Percentiles rank a stretch among this genome's conserved stretches.
Evolutionary conservation across 1,140 invertebrate genomes (phyloP).

Genomic region (Spodoptera frugiperda): DNA sequence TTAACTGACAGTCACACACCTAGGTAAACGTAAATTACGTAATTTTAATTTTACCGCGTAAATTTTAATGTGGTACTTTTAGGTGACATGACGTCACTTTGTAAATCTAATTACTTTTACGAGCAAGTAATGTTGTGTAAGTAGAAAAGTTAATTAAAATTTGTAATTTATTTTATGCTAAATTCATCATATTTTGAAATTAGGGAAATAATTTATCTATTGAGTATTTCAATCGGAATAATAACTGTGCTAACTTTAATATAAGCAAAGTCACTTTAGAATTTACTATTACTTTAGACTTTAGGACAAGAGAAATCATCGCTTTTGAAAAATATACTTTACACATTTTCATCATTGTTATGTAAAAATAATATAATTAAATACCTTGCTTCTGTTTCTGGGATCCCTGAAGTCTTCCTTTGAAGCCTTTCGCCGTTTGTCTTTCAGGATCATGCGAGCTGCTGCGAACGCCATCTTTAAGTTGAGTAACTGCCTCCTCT

Average conservation of each 20-base stretch:
- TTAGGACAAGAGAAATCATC: not conserved
- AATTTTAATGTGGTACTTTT: no score
- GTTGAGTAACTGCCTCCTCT: conserved; percentile 41
- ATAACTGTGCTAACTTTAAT: not conserved
- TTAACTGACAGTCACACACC: not conserved
- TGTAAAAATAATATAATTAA: conserved; percentile 23
- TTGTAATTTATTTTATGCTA: no score
- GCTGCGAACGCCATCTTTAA: conserved; percentile 92
- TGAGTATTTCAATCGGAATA: no score
- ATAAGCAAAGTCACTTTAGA: not conserved
- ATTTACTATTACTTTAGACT: not conserved
- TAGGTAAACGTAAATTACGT: not conserved
- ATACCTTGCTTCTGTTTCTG: conserved; percentile 93
- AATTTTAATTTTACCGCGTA: not conserved
- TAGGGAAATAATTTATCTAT: no score
- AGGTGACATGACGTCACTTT: no score
- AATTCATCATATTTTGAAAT: no score
- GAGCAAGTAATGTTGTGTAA: no score
- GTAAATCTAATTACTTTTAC: no score
- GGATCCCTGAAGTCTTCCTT: conserved; percentile 91
- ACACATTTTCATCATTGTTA: not conserved
- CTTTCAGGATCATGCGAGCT: conserved; percentile 93
- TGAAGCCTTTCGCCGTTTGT: conserved; percentile 91
- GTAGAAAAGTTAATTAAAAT: no score
- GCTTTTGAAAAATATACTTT: no score